Evolutionary conservation across 2,797 vertebrate species (phyloP).

Genomic region (Artibeus jamaicensis): DNA sequence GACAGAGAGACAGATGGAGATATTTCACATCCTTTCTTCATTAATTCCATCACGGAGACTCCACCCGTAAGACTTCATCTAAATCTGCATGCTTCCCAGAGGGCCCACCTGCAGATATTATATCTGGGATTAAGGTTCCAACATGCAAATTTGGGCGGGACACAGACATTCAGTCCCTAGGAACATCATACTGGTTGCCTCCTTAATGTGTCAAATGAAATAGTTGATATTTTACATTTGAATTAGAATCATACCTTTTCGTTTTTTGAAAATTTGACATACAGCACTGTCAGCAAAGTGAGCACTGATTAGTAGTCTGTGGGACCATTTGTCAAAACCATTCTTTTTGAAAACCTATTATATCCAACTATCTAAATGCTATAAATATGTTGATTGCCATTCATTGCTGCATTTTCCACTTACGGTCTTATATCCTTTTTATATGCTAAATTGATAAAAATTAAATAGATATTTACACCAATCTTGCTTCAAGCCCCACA

Average conservation of each 20-base stretch:
- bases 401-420: not conserved
- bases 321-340: not conserved
- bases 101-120: not conserved
- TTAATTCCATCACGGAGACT: not conserved
- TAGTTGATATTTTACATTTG: not conserved
- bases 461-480: not conserved
- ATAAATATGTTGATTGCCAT: not conserved
- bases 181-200: not conserved
- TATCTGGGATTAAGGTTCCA: not conserved
- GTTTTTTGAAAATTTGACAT: not conserved
- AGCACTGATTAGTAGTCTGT: not conserved
- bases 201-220: not conserved
- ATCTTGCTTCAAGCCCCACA: not conserved
- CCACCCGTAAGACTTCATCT: not conserved
- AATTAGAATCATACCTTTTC: not conserved
- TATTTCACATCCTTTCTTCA: not conserved
- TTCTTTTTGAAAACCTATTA: not conserved
- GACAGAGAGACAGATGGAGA: no score
- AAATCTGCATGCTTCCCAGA: not conserved
- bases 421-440: not conserved
- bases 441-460: not conserved
- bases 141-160: not conserved
- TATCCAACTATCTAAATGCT: not conserved
- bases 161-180: not conserved
- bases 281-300: not conserved